Evolutionary conservation across 2,888 invertebrate species (phyloP).

Genomic region (Buathra laborator): DNA sequence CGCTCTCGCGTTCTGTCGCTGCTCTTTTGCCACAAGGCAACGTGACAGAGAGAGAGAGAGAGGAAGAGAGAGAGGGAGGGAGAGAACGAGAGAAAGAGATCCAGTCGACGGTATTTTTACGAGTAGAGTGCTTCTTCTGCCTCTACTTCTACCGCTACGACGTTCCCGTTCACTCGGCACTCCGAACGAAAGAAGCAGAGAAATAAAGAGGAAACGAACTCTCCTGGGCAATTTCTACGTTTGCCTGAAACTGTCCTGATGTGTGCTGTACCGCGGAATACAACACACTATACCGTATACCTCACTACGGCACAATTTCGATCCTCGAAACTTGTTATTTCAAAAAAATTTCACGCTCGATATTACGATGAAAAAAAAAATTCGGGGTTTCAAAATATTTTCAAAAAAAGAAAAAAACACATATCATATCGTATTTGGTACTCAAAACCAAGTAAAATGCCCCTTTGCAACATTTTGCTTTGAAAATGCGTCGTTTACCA

Average conservation of each 20-base stretch:
- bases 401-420: background rate
- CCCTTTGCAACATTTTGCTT: background rate
- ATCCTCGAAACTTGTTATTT: background rate
- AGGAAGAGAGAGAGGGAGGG: background rate
- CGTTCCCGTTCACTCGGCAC: conserved; percentile 48
- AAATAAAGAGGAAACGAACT: conserved; percentile 35
- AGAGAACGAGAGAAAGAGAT: background rate
- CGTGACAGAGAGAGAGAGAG: conserved; percentile 1
- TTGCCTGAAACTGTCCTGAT: conserved; percentile 52
- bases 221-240: conserved; percentile 59
- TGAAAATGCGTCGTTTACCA: background rate
- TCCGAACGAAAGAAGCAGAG: conserved; percentile 25
- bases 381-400: background rate
- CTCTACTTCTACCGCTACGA: conserved; percentile 35
- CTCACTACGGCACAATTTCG: background rate
- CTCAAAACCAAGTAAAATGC: background rate
- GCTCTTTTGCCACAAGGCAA: conserved; percentile 53
- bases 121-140: conserved; percentile 63
- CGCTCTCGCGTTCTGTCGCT: conserved; percentile 38
- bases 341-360: background rate
- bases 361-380: too few species aligned
- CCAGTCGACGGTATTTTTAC: conserved; percentile 68
- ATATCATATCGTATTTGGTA: background rate
- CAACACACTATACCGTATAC: background rate
- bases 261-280: background rate